Percentiles rank a stretch among this genome's conserved stretches.
Evolutionary conservation across 2,797 vertebrate genomes (phyloP).

Genomic region (Falco columbarius): DNA sequence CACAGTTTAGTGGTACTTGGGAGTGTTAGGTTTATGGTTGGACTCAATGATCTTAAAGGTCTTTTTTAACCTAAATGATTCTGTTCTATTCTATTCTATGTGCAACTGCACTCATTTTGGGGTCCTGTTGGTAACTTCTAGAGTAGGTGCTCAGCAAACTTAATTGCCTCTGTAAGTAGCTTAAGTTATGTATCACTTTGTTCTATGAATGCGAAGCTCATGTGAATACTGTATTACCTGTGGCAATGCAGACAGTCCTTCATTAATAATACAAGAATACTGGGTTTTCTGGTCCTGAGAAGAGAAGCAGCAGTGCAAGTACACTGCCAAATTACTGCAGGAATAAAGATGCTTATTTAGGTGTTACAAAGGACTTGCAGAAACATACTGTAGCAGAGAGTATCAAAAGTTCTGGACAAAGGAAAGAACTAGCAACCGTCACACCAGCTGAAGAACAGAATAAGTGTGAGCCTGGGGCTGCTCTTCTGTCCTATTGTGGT

Average conservation of each 20-base stretch:
- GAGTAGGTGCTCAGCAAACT: background rate
- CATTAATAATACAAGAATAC: constrained; percentile 23
- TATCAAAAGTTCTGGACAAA: background rate
- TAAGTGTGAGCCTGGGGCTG: background rate
- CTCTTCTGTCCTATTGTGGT: background rate
- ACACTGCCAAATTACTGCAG: background rate
- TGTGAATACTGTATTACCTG: constrained; percentile 7
- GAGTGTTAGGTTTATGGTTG: no score
- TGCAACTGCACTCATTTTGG: background rate
- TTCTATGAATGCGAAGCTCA: background rate
- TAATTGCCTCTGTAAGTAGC: background rate
- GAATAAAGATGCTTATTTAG: background rate
- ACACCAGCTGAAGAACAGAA: background rate
- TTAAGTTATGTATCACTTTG: background rate
- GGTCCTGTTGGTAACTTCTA: background rate
- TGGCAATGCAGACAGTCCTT: constrained; percentile 31
- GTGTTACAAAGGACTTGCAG: background rate
- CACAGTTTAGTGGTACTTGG: no score
- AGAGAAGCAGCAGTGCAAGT: background rate
- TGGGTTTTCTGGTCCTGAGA: background rate
- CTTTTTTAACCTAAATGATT: no score
- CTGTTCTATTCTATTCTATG: no score
- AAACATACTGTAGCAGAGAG: background rate
- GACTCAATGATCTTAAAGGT: no score
- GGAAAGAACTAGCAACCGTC: background rate